Evolutionary conservation across 1,140 invertebrate species (phyloP).

Genomic region (Chironomus striatipennis): DNA sequence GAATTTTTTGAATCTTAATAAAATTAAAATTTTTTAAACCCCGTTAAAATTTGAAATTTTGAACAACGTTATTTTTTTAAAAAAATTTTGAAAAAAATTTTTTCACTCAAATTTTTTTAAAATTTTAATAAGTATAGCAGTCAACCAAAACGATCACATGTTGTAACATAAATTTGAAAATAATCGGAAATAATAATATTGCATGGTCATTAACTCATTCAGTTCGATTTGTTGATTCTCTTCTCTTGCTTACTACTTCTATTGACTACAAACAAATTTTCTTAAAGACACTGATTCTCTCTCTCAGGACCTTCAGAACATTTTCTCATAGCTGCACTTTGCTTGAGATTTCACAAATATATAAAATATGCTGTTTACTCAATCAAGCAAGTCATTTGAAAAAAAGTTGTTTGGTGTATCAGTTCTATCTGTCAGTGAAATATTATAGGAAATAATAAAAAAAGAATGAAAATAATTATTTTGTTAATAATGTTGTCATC

Average conservation of each 20-base stretch:
- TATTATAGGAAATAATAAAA: background rate
- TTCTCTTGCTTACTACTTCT: background rate
- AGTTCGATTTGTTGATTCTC: background rate
- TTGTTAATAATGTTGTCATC: background rate
- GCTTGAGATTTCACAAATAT: background rate
- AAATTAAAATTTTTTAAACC: too few species aligned
- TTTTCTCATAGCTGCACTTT: constrained; percentile 2
- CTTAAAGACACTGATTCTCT: background rate
- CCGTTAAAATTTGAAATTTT: too few species aligned
- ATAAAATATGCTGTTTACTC: background rate
- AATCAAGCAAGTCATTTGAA: background rate
- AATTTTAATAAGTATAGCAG: too few species aligned
- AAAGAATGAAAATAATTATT: background rate
- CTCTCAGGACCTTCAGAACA: constrained; percentile 11
- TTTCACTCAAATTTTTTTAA: too few species aligned
- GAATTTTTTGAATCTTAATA: too few species aligned
- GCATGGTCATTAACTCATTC: background rate
- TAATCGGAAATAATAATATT: too few species aligned
- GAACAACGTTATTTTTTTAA: too few species aligned
- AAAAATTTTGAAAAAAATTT: too few species aligned
- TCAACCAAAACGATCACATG: too few species aligned
- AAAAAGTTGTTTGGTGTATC: background rate
- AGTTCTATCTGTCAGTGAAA: background rate
- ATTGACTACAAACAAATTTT: background rate
- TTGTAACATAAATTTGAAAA: too few species aligned